phyloP scores from a whole-genome alignment of 1,140 invertebrate genomes.

The Drosophila pachea region DNA sequence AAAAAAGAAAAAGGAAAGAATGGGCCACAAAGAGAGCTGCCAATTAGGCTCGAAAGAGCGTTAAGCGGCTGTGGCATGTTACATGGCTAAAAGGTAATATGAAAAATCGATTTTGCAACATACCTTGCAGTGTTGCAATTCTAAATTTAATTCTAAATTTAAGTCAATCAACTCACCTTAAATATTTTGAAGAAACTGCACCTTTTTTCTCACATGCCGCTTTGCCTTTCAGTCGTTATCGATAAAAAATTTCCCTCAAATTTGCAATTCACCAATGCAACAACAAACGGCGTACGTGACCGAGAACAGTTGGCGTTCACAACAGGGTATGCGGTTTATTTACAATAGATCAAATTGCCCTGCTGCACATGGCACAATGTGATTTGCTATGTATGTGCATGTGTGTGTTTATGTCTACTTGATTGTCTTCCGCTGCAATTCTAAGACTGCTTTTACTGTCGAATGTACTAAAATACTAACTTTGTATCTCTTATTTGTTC shows the following conservation, averaged over 20 bases:
- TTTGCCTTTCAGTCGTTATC: constrained; percentile 29
- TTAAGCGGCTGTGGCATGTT: constrained; percentile 9
- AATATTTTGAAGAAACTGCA: background rate
- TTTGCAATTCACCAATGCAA: constrained; percentile 40
- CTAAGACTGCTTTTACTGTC: constrained; percentile 7
- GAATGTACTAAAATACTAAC: background rate
- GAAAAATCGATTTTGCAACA: constrained; percentile 69
- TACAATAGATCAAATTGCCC: constrained; percentile 65
- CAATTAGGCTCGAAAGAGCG: constrained; percentile 14
- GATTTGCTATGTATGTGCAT: constrained; percentile 4
- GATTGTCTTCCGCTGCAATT: background rate
- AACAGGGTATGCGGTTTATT: constrained; percentile 73
- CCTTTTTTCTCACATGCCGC: constrained; percentile 15
- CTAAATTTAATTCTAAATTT: background rate
- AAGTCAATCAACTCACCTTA: constrained; percentile 18
- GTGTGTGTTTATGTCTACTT: background rate
- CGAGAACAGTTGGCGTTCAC: constrained; percentile 65
- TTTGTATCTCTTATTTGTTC: constrained; percentile 6
- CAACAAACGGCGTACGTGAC: constrained; percentile 68
- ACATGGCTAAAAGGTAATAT: constrained; percentile 24
- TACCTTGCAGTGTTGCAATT: constrained; percentile 13
- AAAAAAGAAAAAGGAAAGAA: constrained; percentile 1
- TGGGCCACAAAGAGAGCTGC: constrained; percentile 25
- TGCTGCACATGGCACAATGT: constrained; percentile 47
- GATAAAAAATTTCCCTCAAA: constrained; percentile 18